Evolutionary conservation across 2,888 invertebrate species (phyloP), one percentile per base, ranked within the genome.

Genomic region (Melieria picta): DNA sequence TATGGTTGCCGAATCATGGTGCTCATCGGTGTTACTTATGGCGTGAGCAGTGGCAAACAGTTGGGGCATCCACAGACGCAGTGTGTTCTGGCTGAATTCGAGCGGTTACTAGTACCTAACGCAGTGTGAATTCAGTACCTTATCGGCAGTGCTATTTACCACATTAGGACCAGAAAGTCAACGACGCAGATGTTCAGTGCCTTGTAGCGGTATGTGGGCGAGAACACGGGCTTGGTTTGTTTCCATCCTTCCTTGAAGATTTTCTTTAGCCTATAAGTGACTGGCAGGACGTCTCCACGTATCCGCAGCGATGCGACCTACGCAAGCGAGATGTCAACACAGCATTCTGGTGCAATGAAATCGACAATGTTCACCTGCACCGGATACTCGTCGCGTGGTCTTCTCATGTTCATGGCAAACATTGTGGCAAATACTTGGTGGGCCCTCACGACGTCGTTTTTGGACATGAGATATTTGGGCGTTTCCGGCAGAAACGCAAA

Each of bases 201-300:
- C 81, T 91, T 89, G 0, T 86, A 83, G 13, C 90, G 76, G 80
- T 92, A 89, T 0, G 92, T 92, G 0, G 89, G 88, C n/a, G 82
- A 86, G 83, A 93, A 91, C 72, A 94, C 86, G 0, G 92, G 91
- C n/a, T 88, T 88, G 71, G 92, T 86, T 84, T 93, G 93, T 0
- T 87, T 82, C 60, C 89, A 86, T 0, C 92, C 92, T 1, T 89
- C 89, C 56, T 62, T 65, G 74, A 74, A 2, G 69, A 61, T 47
- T 16, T 57, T 71, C 30, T 2, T 30, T 30, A 3, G 3, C 1
- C 30, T 30, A 3, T 30, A 30, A 30, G 11, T 64, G 7, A 4
- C 69, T 69, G 13, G 62, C 30, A 1, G 7, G 46, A 13, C 13
- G 4, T n/a, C 10, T 4, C 13, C 5, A n/a, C 52, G 11, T 13